Evolutionary conservation across 2,888 invertebrate species (phyloP).

Genomic region (Caenorhabditis afra): DNA sequence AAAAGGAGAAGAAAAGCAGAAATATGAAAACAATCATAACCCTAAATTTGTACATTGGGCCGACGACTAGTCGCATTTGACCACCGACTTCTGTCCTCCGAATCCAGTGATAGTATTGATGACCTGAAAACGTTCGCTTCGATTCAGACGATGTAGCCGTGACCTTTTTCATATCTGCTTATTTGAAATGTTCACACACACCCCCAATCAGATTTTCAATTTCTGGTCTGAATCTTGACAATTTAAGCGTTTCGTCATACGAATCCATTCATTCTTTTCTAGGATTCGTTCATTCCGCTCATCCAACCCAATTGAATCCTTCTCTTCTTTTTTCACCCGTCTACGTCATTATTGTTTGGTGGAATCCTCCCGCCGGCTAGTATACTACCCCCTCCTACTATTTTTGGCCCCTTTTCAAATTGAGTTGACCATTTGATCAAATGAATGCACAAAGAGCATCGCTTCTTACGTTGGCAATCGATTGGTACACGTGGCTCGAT

Average conservation of each 20-base stretch:
- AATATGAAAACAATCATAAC: slow-evolving; percentile 4
- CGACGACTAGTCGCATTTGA: slow-evolving; percentile 38
- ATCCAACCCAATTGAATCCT: slow-evolving; percentile 10
- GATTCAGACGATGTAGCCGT: no score
- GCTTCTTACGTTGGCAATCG: slow-evolving; percentile 64
- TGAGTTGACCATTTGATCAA: slow-evolving; percentile 2
- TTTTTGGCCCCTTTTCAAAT: slow-evolving; percentile 14
- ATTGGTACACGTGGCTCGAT: slow-evolving; percentile 73
- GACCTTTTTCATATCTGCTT: slow-evolving; percentile 3
- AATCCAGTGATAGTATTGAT: slow-evolving; percentile 41
- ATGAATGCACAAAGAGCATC: background rate
- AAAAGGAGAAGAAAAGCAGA: slow-evolving; percentile 6
- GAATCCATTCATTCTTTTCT: background rate
- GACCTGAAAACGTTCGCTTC: slow-evolving; percentile 27
- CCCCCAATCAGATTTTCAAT: no score
- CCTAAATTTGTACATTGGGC: slow-evolving; percentile 43
- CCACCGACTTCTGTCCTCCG: slow-evolving; percentile 36
- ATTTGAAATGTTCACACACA: no score
- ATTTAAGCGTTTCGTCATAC: slow-evolving; percentile 29
- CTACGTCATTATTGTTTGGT: slow-evolving; percentile 36
- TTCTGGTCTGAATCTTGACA: no score
- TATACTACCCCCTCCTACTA: slow-evolving; percentile 9
- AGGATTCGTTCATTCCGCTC: slow-evolving; percentile 5
- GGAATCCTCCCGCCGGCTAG: background rate
- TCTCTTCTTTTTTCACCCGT: background rate